Base-by-base conservation (phyloP, 2,113 vertebrate genomes). In the Penelope pileata region DNA sequence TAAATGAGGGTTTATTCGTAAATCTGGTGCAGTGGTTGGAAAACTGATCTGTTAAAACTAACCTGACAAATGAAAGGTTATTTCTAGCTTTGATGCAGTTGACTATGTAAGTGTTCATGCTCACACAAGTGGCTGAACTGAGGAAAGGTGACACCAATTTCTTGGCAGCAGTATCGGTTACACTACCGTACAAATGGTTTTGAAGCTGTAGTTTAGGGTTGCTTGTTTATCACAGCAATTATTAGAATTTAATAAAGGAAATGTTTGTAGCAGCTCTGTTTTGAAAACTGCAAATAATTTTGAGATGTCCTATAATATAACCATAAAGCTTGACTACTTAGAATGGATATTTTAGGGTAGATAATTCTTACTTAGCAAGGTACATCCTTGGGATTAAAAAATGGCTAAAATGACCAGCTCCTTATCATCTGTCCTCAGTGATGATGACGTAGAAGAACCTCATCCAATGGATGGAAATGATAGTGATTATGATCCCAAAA, bases 401-500 rank as follows among this genome's bases (percentile, higher is more conserved):
- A 9, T 50, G 36, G 23, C 62, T 78, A 40, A 89, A 60, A 36
- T 86, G 42, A 96, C 78, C 34, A 50, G 40, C 34, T 92, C 78
- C 74, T 80, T 95, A 38, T 94, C 70, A 32, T 98, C 86, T 98
- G 15, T 97, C 67, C 83, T 91, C 92, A 99, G 99, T 92, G 99
- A 99, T 69, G 99, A 99, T 96, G 99, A 99, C 3, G 97, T 99
- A 93, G 99, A 99, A 95, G 99, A 99, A 77, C 93, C 98, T 94
- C 98, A 99, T 96, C 98, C 98, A 53, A 97, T 99, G 68, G 99
- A 99, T 93, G 98, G 98, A 75, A 98, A 99, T 21, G 99, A 99
- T 97, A 99, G 99, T 81, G 99, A 99, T 98, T 99, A 99, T 91
- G 99, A 99, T 95, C 99, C 99, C 60, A 99, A 98, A 96, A 99